Conservation (phyloP, 2,888 invertebrate species). For the Clusia tigrina region DNA sequence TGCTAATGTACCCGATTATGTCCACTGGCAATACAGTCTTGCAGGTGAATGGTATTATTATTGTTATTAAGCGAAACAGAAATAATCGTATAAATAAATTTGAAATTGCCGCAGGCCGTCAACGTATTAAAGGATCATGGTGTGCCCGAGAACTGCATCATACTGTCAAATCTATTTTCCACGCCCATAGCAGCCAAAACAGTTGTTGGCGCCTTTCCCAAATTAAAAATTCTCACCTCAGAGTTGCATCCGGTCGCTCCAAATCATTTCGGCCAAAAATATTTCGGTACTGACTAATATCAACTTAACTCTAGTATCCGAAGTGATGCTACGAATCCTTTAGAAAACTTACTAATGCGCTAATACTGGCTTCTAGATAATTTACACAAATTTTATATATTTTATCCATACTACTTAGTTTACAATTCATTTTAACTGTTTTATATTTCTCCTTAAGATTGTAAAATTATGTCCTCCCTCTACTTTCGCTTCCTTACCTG, state of each 20-base stretch:
- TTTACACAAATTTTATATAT: conserved; percentile 17
- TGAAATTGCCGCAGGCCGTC: conserved; percentile 91
- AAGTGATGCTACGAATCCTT: no score
- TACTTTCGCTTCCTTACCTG: no score
- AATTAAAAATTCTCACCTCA: conserved; percentile 94
- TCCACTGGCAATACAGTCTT: conserved; percentile 97
- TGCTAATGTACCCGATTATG: conserved; percentile 99
- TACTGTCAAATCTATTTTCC: conserved; percentile 96
- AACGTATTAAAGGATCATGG: conserved; percentile 93
- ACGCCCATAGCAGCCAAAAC: conserved; percentile 90
- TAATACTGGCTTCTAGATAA: neutral
- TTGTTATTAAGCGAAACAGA: neutral
- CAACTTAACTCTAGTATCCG: no score
- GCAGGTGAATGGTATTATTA: conserved; percentile 64
- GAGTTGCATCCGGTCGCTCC: conserved; percentile 95
- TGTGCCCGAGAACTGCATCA: conserved; percentile 92
- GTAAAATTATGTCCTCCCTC: no score
- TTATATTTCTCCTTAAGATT: no score
- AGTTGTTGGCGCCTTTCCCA: conserved; percentile 83
- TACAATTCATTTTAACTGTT: no score
- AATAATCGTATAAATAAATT: no score
- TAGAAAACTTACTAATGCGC: no score
- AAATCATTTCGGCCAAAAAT: conserved; percentile 97
- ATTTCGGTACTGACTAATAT: conserved; percentile 95
- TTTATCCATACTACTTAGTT: no score